Percentiles rank a stretch among this genome's conserved stretches.
Evolutionary conservation across 53 echinoderm and acorn worm genomes (phyloP).

Genomic region (Temnopleurus reevesii): DNA sequence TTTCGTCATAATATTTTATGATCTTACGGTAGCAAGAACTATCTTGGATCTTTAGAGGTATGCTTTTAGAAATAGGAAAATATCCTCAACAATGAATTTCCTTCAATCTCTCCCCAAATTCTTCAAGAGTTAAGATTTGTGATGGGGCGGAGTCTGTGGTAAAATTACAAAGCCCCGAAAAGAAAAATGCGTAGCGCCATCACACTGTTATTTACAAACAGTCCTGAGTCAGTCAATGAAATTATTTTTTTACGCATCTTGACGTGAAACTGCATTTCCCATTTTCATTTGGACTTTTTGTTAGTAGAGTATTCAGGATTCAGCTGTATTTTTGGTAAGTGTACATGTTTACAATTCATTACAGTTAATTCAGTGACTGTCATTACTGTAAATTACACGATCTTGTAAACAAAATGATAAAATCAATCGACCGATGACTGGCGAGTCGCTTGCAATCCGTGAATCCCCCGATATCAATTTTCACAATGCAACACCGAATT

Average conservation of each 20-base stretch:
- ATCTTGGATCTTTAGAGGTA: no score
- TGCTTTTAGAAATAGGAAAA: no score
- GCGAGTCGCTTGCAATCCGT: not conserved
- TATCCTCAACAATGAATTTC: no score
- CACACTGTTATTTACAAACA: not conserved
- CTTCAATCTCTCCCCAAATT: no score
- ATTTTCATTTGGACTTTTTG: not conserved
- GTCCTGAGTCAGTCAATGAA: not conserved
- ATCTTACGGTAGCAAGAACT: no score
- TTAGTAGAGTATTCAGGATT: not conserved
- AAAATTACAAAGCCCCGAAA: no score
- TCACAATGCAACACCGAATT: not conserved
- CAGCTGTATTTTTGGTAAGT: not conserved
- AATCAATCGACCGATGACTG: not conserved
- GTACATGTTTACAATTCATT: not conserved
- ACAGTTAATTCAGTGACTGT: not conserved
- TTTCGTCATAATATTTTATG: no score
- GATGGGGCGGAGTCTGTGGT: no score
- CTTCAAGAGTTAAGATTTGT: no score
- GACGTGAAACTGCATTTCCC: not conserved
- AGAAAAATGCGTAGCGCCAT: slow-evolving; percentile 15
- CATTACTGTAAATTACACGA: no score
- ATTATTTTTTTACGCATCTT: not conserved
- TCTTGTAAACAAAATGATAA: slow-evolving; percentile 12
- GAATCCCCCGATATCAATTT: not conserved